Base-by-base conservation (phyloP, 1,140 invertebrate species). In the Philaenus spumarius region DNA sequence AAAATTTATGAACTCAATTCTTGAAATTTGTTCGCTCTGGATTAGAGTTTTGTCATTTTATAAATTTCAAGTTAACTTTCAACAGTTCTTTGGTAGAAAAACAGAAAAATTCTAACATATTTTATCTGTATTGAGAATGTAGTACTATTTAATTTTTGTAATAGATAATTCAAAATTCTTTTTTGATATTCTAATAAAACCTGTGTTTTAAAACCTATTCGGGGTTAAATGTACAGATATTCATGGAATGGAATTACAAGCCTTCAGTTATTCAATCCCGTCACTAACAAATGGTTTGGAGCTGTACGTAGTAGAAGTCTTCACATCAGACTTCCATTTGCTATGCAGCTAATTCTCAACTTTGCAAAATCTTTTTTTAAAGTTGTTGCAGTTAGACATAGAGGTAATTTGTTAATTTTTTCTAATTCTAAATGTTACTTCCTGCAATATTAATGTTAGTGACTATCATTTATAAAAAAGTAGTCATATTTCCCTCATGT, bases 301-400 rank as follows among this genome's bases (percentile, higher is more conserved):
- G 80, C 79, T 45, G 78, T 79, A 51, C 72, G 79, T 40, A 73
- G 75, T 47, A 76, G 80, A 63, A 80, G 80, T 43, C 69, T 82
- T 52, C 77, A 82, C 34, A 76, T 76, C 15, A 79, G 81, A 63
- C 62, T 82, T 22, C 80, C 80, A 6, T 71, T 81, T 52, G 62
- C 66, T 2, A 64, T 65, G 0, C 60, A 66, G 54, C 54, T 69
- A 12, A 54, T 63, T n/a, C 34, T 65, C 0, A 61, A 68, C 19
- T 52, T 60, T 47, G 54, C 42, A 11, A 64, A 59, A 40, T 63
- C 65, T 0, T 53, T 63, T 40, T 57, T 62, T 19, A 68, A 67
- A 54, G 62, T 65, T 1, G 66, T 62, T 14, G 63, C 65, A 9
- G 59, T 67, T 35, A 57, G 63, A 22, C 66, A 67, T 46, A 64